A percentile compares a stretch with the other conserved stretches of the same genome.
Evolutionary conservation across 2,797 vertebrate genomes (phyloP).

Genomic region (Columba guinea): DNA sequence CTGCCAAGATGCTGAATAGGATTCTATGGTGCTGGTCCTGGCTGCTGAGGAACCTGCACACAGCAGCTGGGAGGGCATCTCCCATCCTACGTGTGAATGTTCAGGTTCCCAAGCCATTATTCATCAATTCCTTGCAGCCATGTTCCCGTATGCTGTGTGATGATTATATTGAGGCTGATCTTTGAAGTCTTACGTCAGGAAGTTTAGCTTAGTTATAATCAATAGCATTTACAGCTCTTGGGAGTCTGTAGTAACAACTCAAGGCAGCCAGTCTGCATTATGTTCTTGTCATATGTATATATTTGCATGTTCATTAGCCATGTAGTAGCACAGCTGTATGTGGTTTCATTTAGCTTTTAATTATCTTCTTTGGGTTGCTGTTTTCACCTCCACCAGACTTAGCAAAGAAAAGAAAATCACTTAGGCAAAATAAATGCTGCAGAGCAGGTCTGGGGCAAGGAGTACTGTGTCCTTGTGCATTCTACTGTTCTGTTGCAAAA

Average conservation of each 20-base stretch:
- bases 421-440: constrained; percentile 51
- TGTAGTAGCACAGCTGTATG: constrained; percentile 53
- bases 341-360: constrained; percentile 61
- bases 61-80: neutral
- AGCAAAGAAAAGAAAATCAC: constrained; percentile 50
- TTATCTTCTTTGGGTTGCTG: constrained; percentile 59
- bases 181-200: constrained; percentile 50
- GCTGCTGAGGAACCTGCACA: neutral
- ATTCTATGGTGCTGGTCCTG: neutral
- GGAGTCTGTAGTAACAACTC: constrained; percentile 52
- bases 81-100: fast-evolving
- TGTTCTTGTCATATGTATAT: constrained; percentile 62
- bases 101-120: neutral
- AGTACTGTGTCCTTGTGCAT: constrained; percentile 40
- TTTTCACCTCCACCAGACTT: constrained; percentile 55
- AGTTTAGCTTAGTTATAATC: constrained; percentile 61
- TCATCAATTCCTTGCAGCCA: neutral
- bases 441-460: neutral
- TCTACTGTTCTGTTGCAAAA: constrained; percentile 48
- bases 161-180: constrained; percentile 35
- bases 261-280: constrained; percentile 53
- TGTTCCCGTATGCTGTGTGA: neutral
- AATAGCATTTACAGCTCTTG: constrained; percentile 59
- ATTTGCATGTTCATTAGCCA: constrained; percentile 69
- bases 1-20: neutral